Evolutionary conservation across 2,797 vertebrate species (phyloP).

Genomic region (Brachymystax lenok): DNA sequence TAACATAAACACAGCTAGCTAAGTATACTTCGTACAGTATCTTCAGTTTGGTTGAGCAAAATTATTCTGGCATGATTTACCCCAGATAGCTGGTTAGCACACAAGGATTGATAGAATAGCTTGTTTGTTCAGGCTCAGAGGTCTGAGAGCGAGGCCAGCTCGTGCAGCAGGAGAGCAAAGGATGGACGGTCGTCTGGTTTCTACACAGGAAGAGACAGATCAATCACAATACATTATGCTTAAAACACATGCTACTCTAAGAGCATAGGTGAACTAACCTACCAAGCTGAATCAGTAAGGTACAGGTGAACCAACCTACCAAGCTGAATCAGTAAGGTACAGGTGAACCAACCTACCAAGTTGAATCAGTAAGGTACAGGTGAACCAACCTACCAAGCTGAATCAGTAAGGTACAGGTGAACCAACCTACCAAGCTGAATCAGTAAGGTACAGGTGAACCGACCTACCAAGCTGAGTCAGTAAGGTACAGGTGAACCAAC

Average conservation of each 20-base stretch:
- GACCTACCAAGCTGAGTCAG: too few relatives aligned
- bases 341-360: too few relatives aligned
- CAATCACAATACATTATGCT: not conserved
- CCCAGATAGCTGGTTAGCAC: not conserved
- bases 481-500: too few relatives aligned
- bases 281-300: too few relatives aligned
- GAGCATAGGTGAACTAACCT: too few relatives aligned
- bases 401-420: too few relatives aligned
- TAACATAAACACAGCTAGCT: slow-evolving; percentile 64
- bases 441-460: too few relatives aligned
- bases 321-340: too few relatives aligned
- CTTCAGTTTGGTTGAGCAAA: not conserved
- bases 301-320: not conserved
- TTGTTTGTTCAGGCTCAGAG: slow-evolving; percentile 25
- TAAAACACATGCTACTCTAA: too few relatives aligned
- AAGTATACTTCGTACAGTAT: slow-evolving; percentile 16
- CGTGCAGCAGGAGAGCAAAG: slow-evolving; percentile 83
- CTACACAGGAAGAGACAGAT: slow-evolving; percentile 62
- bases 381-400: too few relatives aligned
- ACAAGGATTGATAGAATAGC: not conserved
- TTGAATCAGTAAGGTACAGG: too few relatives aligned
- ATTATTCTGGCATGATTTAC: not conserved
- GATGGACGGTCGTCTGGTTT: slow-evolving; percentile 88
- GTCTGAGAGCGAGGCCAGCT: slow-evolving; percentile 81
- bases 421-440: too few relatives aligned